A percentile compares a stretch with the other conserved stretches of the same genome.
Evolutionary conservation across 1,140 invertebrate species (phyloP).

Genomic region (Reticulitermes speratus): DNA sequence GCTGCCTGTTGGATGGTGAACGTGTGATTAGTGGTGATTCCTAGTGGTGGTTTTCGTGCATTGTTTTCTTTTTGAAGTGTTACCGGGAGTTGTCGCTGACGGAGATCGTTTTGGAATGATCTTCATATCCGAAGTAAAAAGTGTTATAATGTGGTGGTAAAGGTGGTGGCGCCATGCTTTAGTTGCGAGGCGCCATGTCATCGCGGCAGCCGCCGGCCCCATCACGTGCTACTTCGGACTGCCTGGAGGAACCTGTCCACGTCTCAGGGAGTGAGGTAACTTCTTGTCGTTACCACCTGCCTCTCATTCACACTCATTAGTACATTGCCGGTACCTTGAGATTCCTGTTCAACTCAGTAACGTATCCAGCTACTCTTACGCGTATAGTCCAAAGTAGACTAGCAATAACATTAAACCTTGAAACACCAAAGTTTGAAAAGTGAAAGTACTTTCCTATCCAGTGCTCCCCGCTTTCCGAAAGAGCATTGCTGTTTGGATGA

Average conservation of each 20-base stretch:
- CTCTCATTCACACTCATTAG: not conserved
- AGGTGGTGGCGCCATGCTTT: slow-evolving; percentile 8
- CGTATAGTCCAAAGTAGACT: not conserved
- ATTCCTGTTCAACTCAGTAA: not conserved
- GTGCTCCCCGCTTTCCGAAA: too few species aligned
- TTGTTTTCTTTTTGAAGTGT: not conserved
- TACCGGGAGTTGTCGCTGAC: not conserved
- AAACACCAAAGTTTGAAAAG: too few species aligned
- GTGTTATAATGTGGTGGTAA: not conserved
- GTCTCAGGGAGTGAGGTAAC: slow-evolving; percentile 29
- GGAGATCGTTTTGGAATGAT: not conserved
- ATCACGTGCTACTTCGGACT: slow-evolving; percentile 20
- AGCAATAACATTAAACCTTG: too few species aligned
- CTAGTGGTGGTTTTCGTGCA: not conserved
- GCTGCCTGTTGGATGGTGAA: not conserved
- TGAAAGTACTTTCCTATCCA: too few species aligned
- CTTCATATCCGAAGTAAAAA: not conserved
- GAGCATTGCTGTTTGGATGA: too few species aligned
- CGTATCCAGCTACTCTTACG: not conserved
- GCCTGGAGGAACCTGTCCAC: slow-evolving; percentile 24
- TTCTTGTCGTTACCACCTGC: not conserved
- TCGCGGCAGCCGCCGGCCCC: not conserved
- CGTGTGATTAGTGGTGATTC: not conserved
- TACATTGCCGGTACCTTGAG: too few species aligned
- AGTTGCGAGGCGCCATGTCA: slow-evolving; percentile 27